Evolutionary conservation across 2,113 vertebrate species (phyloP).

Genomic region (Indicator maculatus): DNA sequence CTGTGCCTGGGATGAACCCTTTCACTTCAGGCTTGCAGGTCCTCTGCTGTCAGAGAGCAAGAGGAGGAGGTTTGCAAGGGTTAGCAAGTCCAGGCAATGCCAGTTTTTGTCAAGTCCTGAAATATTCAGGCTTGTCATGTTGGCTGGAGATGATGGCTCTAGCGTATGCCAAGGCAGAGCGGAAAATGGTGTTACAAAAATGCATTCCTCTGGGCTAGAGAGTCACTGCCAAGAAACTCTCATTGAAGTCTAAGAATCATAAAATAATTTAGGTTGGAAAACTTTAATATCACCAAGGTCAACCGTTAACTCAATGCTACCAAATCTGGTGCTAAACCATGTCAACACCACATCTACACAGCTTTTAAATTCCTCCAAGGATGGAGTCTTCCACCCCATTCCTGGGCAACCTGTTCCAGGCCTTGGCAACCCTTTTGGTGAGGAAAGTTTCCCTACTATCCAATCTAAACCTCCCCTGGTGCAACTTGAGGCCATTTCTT

Average conservation of each 20-base stretch:
- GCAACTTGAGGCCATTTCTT: too few relatives aligned
- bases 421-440: too few relatives aligned
- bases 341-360: too few relatives aligned
- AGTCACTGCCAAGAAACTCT: not conserved
- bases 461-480: too few relatives aligned
- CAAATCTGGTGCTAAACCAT: too few relatives aligned
- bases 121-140: not conserved
- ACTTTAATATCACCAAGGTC: too few relatives aligned
- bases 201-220: not conserved
- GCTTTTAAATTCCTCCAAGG: too few relatives aligned
- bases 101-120: not conserved
- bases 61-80: not conserved
- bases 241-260: rapidly evolving
- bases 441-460: too few relatives aligned
- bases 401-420: too few relatives aligned
- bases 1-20: not conserved
- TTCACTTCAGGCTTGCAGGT: not conserved
- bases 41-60: not conserved
- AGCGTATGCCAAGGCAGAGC: not conserved
- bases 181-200: rapidly evolving
- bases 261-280: too few relatives aligned
- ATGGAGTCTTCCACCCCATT: too few relatives aligned
- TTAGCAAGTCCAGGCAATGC: not conserved
- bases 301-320: too few relatives aligned
- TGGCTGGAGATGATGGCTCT: not conserved